Base-by-base conservation (phyloP, 2,113 vertebrate genomes). In the Aegithalos caudatus region DNA sequence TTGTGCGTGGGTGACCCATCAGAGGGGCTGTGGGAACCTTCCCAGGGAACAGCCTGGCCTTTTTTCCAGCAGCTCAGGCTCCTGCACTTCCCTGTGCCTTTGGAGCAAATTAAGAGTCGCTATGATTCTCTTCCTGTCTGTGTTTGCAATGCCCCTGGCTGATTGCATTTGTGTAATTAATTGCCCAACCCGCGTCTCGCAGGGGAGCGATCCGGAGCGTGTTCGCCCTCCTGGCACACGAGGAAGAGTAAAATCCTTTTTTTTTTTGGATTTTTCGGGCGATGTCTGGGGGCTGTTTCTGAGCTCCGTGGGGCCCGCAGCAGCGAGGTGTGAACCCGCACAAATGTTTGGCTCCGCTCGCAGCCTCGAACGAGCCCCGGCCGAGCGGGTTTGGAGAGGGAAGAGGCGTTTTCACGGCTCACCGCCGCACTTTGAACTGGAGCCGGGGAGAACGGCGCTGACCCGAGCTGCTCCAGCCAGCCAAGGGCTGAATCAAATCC, bases 391-490 rank as follows among this genome's bases (percentile, higher is more conserved):
- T 85, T 58, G 62, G 37, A 53, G 54, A 56, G 56, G 51, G 66
- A 69, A 67, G 79, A 23, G 57, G 35, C 74, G 78, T 70, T 97
- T 81, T 24, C 71, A 12, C 33, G 23, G 86, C 76, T 92, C 90
- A 33, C 35, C 9, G 9, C 9, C 1, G 78, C 85, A 71, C 96
- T 97, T 96, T 93, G 96, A 89, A 86, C 96, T 17, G 45, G 53
- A 72, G 66, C 45, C 45, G 47, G 86, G 37, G 33, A n/a, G 69
- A 85, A 57, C 45, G 2, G 73, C 27, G 44, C 77, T 87, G 87
- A 74, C 81, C 86, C 2, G 62, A 92, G 71, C 83, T 0, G 20
- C 50, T 51, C 40, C 9, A 7, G 67, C 50, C 50, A 50, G 86
- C 81, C 4, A 16, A 82, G 50, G 56, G 70, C 87, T 40, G 38